These are phyloP conservation scores for Eubucco bourcierii DNA, from an alignment of 2,113 vertebrate species.

Conservation along the genomic window DNA sequence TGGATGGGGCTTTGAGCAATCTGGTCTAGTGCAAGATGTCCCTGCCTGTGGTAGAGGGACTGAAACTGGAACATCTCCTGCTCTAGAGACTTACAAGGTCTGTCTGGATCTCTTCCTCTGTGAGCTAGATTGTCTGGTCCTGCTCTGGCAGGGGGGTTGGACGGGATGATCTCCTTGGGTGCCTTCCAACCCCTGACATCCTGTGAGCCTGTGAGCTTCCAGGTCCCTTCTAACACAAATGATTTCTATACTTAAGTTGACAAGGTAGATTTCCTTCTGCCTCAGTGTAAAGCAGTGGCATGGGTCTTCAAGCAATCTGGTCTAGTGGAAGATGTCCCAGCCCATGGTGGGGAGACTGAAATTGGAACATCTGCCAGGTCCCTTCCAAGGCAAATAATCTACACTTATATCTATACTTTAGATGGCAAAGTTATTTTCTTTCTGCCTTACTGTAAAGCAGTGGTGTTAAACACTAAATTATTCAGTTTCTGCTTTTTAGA, in stretches of 20 bases:
- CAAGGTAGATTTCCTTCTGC: conserved; percentile 14
- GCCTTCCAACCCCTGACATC: too few species aligned
- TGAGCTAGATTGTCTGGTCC: too few species aligned
- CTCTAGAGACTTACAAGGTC: too few species aligned
- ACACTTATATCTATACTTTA: background rate
- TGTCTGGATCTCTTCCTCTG: too few species aligned
- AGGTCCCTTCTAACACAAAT: background rate
- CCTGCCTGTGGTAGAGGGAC: background rate
- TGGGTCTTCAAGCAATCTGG: too few species aligned
- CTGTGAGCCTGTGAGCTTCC: too few species aligned
- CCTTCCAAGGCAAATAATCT: background rate
- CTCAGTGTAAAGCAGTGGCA: background rate
- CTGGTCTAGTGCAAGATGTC: background rate
- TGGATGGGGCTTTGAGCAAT: background rate
- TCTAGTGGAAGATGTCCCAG: background rate
- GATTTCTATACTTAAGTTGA: background rate
- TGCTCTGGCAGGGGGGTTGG: too few species aligned
- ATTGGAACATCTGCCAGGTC: background rate
- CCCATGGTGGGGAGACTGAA: background rate
- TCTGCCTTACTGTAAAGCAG: background rate
- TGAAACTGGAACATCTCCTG: background rate
- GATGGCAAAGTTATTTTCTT: conserved; percentile 17
- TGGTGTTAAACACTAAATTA: background rate
- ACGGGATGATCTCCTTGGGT: too few species aligned
- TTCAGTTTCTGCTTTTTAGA: conserved; percentile 14